A percentile compares a stretch with the other conserved stretches of the same genome.
Evolutionary conservation across 2,888 invertebrate genomes (phyloP).

Genomic region (Drosophila maculinotata): DNA sequence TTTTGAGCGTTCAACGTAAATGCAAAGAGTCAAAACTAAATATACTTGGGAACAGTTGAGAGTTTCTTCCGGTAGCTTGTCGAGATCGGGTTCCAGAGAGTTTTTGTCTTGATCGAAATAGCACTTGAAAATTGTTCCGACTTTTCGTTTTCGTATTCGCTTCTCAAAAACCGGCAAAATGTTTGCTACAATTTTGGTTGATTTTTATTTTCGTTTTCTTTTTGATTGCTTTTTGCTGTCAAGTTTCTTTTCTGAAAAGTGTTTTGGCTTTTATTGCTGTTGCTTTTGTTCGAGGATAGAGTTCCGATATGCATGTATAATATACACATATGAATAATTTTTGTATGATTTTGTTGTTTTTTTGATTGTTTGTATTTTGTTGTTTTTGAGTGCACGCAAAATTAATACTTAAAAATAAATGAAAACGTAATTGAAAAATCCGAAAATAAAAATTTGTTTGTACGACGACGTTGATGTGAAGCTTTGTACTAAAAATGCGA

Average conservation of each 20-base stretch:
- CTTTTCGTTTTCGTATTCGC: constrained; percentile 16
- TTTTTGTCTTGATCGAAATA: constrained; percentile 45
- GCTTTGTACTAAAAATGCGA: constrained; percentile 84
- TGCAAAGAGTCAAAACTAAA: constrained; percentile 52
- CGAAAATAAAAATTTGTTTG: constrained; percentile 83
- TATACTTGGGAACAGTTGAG: constrained; percentile 47
- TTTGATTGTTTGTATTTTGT: constrained; percentile 52
- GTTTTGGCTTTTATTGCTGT: constrained; percentile 40
- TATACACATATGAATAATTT: constrained; percentile 58
- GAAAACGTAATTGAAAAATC: constrained; percentile 84
- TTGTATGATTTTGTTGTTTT: constrained; percentile 53
- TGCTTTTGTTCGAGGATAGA: constrained; percentile 56
- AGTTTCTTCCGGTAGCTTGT: constrained; percentile 47
- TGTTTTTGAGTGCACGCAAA: constrained; percentile 80
- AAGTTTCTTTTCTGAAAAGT: constrained; percentile 41
- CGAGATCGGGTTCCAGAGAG: constrained; percentile 54
- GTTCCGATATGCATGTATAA: constrained; percentile 46
- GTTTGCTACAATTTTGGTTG: constrained; percentile 28
- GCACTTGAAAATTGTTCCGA: constrained; percentile 51
- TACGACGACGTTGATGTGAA: constrained; percentile 84
- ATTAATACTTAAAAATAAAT: constrained; percentile 83
- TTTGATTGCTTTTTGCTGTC: constrained; percentile 9
- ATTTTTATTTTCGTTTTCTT: constrained; percentile 25
- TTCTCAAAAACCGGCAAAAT: constrained; percentile 49
- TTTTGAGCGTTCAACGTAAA: constrained; percentile 50